These are phyloP conservation scores for rat (Rattus norvegicus) DNA, from an alignment of 2,113 vertebrate species.

Conservation along the genomic window GRCr8 NC_086026.1:26922001-26922500, in stretches of 20 bases:
- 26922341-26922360: neutral
- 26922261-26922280: neutral
- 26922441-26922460: neutral
- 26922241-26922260: neutral
- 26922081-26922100: no score
- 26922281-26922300: neutral
- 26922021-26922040: no score
- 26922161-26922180: no score
- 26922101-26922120: no score
- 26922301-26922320: neutral
- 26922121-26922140: no score
- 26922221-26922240: neutral
- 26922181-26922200: neutral
- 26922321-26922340: neutral
- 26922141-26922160: no score
- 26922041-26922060: no score
- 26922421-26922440: neutral
- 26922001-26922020: no score
- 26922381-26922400: neutral
- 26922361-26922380: neutral
- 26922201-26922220: neutral
- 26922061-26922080: no score
- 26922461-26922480: neutral
- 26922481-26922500: neutral
- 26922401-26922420: neutral